Base-by-base conservation (phyloP, 2,113 vertebrate genomes). In the Oenanthe oenanthe region DNA sequence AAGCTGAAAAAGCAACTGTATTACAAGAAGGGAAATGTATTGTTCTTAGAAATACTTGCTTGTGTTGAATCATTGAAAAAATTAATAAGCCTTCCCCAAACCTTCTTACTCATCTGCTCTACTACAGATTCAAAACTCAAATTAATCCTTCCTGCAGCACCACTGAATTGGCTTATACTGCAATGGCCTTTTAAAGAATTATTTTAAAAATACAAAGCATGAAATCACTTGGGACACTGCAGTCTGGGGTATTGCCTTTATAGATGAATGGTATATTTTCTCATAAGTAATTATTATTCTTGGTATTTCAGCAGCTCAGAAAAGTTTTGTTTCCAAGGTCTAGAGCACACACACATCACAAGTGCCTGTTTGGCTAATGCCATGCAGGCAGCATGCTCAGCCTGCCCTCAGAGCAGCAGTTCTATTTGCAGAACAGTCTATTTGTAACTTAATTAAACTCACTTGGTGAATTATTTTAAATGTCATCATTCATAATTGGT, bases 391-490 rank as follows among this genome's bases (percentile, higher is more conserved):
- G 48, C 5, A 1, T 25, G 42, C 85, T 89, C 85, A 92, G 58
- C 71, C 91, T 84, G 86, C 92, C 88, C 84, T 56, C 43, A 56
- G 80, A 77, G 54, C 72, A 43, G 56, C 89, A 89, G 9, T 28
- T 95, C 85, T 83, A n/a, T 88, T 97, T 88, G 24, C 50, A 88
- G 87, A 88, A 81, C 61, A 32, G 75, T 75, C 71, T 75, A 50
- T 91, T 91, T 48, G 28, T 72, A 93, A 84, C 85, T 95, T 95
- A 79, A 93, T 68, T 95, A 90, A 65, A 86, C 32, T 92, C 36
- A 85, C 68, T 79, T 74, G 32, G 36, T 80, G 87, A 93, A 84
- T 78, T 63, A 63, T 43, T 88, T 91, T 95, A 93, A 95, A 93
- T 72, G 91, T 91, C 92, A 80, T 42, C 57, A 68, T 89, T 95